Percentiles rank a stretch among this genome's conserved stretches.
Conservation (phyloP, 2,888 invertebrate species). For the Torymus auratus region DNA sequence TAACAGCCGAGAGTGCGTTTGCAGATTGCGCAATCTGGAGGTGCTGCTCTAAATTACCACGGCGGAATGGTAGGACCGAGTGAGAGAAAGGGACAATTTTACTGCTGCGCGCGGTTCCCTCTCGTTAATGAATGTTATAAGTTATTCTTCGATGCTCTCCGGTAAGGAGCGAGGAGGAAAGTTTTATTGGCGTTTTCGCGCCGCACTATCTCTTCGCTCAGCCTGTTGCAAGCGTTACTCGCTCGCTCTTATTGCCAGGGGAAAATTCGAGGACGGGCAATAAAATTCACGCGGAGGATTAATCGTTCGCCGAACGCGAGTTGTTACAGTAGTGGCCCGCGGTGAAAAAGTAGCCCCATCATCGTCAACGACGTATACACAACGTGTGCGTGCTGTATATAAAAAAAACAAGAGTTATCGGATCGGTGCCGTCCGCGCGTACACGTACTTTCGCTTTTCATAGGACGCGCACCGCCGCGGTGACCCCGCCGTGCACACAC, state of each 20-base stretch:
- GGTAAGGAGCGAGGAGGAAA: too few relatives aligned
- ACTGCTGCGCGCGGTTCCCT: too few relatives aligned
- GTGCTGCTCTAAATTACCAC: slow-evolving; percentile 5
- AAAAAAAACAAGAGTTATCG: slow-evolving; percentile 14
- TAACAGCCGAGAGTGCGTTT: slow-evolving; percentile 2
- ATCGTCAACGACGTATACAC: not conserved
- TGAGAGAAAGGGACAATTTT: too few relatives aligned
- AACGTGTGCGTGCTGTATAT: too few relatives aligned
- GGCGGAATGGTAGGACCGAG: not conserved
- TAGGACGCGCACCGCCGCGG: not conserved
- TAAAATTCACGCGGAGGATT: not conserved
- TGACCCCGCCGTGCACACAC: not conserved
- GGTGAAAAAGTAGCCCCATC: slow-evolving; percentile 16
- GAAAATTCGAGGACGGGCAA: slow-evolving; percentile 1
- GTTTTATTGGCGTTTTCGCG: too few relatives aligned
- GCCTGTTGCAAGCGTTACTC: too few relatives aligned
- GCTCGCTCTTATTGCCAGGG: too few relatives aligned
- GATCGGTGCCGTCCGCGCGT: not conserved
- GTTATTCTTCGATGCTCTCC: too few relatives aligned
- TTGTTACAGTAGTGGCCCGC: not conserved
- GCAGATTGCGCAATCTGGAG: slow-evolving; percentile 11
- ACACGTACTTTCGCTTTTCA: slow-evolving; percentile 32
- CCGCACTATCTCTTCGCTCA: too few relatives aligned
- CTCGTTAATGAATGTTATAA: too few relatives aligned
- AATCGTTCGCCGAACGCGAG: slow-evolving; percentile 1